Conservation (phyloP, 2,797 vertebrate genomes). For the Typhlichthys eigenmanni region DNA sequence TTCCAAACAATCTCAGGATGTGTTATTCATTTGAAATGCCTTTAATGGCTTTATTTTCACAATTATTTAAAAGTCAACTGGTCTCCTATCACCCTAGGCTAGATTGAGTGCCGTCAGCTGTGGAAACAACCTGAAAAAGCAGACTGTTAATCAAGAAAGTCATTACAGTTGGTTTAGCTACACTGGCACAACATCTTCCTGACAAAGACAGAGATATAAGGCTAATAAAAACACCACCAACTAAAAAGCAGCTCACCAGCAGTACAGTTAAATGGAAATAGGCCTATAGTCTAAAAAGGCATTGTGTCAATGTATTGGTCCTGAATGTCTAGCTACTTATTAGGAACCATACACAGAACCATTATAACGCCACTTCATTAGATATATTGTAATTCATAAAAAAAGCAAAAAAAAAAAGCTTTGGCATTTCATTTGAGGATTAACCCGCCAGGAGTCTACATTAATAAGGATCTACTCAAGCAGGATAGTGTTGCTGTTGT, state of each 20-base stretch:
- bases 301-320: background rate
- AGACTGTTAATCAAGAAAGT: conserved; percentile 29
- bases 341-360: no score
- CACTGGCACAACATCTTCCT: conserved; percentile 29
- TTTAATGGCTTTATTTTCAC: background rate
- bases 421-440: no score
- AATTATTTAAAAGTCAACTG: background rate
- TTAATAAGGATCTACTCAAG: no score
- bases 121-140: conserved; percentile 28
- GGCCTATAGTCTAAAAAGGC: background rate
- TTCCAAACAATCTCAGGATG: background rate
- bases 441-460: no score
- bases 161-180: conserved; percentile 32
- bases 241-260: conserved; percentile 24
- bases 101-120: conserved; percentile 13
- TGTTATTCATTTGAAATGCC: background rate
- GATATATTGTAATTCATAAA: no score
- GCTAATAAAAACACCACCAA: conserved; percentile 38
- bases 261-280: background rate
- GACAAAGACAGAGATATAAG: conserved; percentile 3
- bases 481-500: background rate
- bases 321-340: no score
- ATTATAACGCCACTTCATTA: no score
- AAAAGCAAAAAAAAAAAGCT: no score
- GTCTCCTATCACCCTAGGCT: background rate